Evolutionary conservation across 37 sponge, comb jelly and placozoan species (phyloP).

Genomic region (Axinella damicornis): DNA sequence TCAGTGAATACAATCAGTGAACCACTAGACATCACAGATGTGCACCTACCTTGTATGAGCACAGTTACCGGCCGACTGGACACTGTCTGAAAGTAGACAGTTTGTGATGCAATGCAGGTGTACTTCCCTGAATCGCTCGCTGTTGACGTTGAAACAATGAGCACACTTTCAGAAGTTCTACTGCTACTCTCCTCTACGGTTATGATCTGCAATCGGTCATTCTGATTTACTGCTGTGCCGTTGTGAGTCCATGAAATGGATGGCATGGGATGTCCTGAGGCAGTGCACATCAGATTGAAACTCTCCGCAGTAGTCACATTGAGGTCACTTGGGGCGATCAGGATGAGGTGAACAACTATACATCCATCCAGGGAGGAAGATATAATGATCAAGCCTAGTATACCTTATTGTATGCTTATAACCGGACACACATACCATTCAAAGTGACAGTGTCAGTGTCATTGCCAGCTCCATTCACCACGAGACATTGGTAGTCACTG

Average conservation of each 20-base stretch:
- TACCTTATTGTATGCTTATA: too few species aligned
- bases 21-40: too few species aligned
- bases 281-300: slow-evolving; percentile 49
- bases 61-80: slow-evolving; percentile 8
- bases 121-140: slow-evolving; percentile 51
- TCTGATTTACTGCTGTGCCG: slow-evolving; percentile 22
- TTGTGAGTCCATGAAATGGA: slow-evolving; percentile 61
- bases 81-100: neutral
- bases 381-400: neutral
- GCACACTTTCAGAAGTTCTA: slow-evolving; percentile 9
- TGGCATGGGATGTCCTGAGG: slow-evolving; percentile 50
- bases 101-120: slow-evolving; percentile 17
- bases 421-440: too few species aligned
- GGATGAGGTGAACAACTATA: slow-evolving; percentile 36
- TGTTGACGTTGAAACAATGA: slow-evolving; percentile 35
- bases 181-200: neutral
- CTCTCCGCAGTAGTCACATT: slow-evolving; percentile 16
- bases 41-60: slow-evolving; percentile 32
- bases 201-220: neutral
- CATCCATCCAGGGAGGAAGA: neutral
- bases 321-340: neutral
- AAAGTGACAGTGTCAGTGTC: neutral
- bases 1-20: too few species aligned
- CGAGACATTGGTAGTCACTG: slow-evolving; percentile 18
- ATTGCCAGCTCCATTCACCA: slow-evolving; percentile 40